Conservation (phyloP, 2,888 invertebrate genomes). For the Agrochola circellaris region DNA sequence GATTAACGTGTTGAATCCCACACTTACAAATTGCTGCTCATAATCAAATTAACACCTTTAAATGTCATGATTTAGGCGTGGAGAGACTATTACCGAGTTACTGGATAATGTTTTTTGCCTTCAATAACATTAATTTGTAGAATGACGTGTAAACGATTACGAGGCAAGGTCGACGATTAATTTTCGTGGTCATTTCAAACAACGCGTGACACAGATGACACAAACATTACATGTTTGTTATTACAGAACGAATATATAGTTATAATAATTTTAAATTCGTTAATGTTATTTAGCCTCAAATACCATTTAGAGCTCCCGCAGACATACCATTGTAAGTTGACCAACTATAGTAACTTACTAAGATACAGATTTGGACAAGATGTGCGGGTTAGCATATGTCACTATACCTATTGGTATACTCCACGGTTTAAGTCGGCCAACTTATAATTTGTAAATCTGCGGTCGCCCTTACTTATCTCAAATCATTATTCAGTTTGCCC, state of each 20-base stretch:
- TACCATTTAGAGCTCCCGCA: no score
- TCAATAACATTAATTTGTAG: conserved; percentile 58
- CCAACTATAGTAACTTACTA: no score
- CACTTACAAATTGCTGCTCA: conserved; percentile 15
- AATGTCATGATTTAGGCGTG: conserved; percentile 29
- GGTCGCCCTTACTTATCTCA: conserved; percentile 41
- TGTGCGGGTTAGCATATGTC: no score
- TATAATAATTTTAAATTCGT: neutral
- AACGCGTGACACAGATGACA: conserved; percentile 61
- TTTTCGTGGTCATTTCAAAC: conserved; percentile 67
- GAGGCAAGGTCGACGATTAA: conserved; percentile 68
- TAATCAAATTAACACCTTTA: conserved; percentile 28
- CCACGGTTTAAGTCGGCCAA: no score
- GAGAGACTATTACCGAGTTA: conserved; percentile 25
- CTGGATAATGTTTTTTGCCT: conserved; percentile 47
- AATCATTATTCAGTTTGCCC: conserved; percentile 12
- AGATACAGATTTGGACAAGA: no score
- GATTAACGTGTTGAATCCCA: conserved; percentile 1
- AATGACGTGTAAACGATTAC: conserved; percentile 65
- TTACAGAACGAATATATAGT: conserved; percentile 18
- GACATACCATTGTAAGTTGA: no score
- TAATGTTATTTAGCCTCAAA: conserved; percentile 19
- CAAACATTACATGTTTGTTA: conserved; percentile 53
- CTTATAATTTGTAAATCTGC: no score
- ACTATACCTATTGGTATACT: no score